Evolutionary conservation across 2,113 vertebrate genomes (phyloP).

Genomic region (Bujurquina vittata): DNA sequence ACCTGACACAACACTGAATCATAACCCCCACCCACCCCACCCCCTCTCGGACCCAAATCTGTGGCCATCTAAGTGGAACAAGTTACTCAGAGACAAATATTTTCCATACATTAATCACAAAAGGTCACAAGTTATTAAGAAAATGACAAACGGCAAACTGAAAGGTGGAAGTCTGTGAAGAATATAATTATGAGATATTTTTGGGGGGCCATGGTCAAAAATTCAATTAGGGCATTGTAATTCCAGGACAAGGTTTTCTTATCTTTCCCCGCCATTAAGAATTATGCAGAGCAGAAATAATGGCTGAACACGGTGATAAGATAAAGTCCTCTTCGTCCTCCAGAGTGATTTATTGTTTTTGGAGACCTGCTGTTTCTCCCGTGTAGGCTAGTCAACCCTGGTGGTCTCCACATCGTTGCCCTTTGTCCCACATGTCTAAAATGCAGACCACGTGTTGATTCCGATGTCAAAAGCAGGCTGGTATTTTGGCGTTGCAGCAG

Average conservation of each 20-base stretch:
- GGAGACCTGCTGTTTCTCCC: constrained; percentile 40
- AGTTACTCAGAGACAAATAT: constrained; percentile 33
- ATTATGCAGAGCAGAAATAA: not conserved
- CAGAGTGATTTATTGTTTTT: constrained; percentile 39
- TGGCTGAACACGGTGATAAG: constrained; percentile 6
- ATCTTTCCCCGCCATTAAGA: constrained; percentile 5
- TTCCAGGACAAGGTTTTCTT: not conserved
- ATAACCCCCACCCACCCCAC: constrained; percentile 10
- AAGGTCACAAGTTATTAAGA: not conserved
- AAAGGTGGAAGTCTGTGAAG: not conserved
- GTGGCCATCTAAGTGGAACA: constrained; percentile 49
- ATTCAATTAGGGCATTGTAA: not conserved
- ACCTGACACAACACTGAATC: constrained; percentile 58
- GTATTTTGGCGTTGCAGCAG: constrained; percentile 4
- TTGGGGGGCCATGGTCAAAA: not conserved
- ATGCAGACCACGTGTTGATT: constrained; percentile 81
- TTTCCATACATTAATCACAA: constrained; percentile 33
- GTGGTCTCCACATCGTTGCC: constrained; percentile 71
- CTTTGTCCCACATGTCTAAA: constrained; percentile 80
- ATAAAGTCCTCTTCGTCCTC: constrained; percentile 10
- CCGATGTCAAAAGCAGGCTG: constrained; percentile 60
- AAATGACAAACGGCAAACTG: not conserved
- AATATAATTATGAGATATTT: not conserved
- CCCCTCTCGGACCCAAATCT: not conserved
- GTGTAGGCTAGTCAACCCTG: constrained; percentile 41